Evolutionary conservation across 2,797 vertebrate species (phyloP).

Genomic region (Pempheris klunzingeri): DNA sequence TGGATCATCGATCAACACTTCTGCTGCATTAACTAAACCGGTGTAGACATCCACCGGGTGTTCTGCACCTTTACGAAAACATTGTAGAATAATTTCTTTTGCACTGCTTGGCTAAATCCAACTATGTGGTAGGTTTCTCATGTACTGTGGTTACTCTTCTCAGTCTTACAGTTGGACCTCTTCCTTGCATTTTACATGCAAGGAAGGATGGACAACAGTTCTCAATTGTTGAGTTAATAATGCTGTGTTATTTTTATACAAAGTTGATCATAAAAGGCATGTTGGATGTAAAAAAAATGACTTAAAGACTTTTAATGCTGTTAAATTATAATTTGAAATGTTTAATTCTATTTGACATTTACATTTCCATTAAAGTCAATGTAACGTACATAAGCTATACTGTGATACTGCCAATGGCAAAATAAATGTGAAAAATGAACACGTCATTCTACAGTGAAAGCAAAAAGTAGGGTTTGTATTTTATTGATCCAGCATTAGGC

Average conservation of each 20-base stretch:
- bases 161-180: constrained; percentile 24
- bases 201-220: constrained; percentile 5
- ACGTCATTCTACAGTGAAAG: not conserved
- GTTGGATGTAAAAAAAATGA: not conserved
- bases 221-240: constrained; percentile 14
- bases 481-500: constrained; percentile 46
- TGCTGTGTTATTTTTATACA: not conserved
- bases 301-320: not conserved
- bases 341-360: not conserved
- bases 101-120: constrained; percentile 7
- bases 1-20: constrained; percentile 53
- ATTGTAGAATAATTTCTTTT: constrained; percentile 27
- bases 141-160: constrained; percentile 31
- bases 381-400: not conserved
- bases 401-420: not conserved
- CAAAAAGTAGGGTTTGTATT: not conserved
- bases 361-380: not conserved
- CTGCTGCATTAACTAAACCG: constrained; percentile 34
- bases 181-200: constrained; percentile 43
- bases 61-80: constrained; percentile 43
- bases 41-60: constrained; percentile 49
- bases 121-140: constrained; percentile 26
- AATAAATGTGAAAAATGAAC: not conserved
- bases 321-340: not conserved
- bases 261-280: not conserved